Percentiles rank a stretch among this genome's conserved stretches.
Evolutionary conservation across 1,140 invertebrate species (phyloP).

Genomic region (Zaprionus kolodkinae): DNA sequence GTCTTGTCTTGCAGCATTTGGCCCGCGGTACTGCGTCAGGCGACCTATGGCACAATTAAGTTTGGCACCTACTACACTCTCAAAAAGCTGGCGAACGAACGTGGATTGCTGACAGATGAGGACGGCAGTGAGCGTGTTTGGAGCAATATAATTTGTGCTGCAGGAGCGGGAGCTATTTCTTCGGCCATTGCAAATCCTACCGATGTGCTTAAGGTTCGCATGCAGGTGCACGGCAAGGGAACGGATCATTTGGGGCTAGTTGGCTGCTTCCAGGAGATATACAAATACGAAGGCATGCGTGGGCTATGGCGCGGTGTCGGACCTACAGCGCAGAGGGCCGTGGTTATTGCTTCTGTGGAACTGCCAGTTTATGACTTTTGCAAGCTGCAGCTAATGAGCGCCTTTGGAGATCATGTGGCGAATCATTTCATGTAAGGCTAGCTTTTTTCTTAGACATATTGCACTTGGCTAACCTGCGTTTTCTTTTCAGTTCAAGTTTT

Average conservation of each 20-base stretch:
- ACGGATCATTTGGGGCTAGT: conserved; percentile 86
- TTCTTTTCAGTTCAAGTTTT: conserved; percentile 91
- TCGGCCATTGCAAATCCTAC: conserved; percentile 99
- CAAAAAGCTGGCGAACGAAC: conserved; percentile 89
- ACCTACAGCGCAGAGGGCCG: conserved; percentile 95
- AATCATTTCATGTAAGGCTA: conserved; percentile 94
- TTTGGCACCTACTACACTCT: conserved; percentile 97
- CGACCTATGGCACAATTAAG: conserved; percentile 98
- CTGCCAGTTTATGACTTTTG: conserved; percentile 96
- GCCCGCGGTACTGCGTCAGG: conserved; percentile 95
- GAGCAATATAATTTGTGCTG: conserved; percentile 94
- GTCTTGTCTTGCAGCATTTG: conserved; percentile 88
- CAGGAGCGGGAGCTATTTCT: conserved; percentile 92
- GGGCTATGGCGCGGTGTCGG: conserved; percentile 96
- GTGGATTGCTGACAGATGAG: conserved; percentile 85
- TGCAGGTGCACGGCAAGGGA: conserved; percentile 90
- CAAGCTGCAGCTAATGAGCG: conserved; percentile 90
- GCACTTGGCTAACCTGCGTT: not conserved
- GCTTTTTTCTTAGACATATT: not conserved
- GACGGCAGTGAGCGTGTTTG: conserved; percentile 89
- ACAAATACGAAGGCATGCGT: conserved; percentile 90
- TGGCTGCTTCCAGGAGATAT: conserved; percentile 92
- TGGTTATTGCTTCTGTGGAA: conserved; percentile 96
- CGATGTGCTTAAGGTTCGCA: conserved; percentile 98
- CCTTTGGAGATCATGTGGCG: conserved; percentile 91